Base-by-base conservation (phyloP, 2,113 vertebrate genomes). In the Marmota flaviventris region DNA sequence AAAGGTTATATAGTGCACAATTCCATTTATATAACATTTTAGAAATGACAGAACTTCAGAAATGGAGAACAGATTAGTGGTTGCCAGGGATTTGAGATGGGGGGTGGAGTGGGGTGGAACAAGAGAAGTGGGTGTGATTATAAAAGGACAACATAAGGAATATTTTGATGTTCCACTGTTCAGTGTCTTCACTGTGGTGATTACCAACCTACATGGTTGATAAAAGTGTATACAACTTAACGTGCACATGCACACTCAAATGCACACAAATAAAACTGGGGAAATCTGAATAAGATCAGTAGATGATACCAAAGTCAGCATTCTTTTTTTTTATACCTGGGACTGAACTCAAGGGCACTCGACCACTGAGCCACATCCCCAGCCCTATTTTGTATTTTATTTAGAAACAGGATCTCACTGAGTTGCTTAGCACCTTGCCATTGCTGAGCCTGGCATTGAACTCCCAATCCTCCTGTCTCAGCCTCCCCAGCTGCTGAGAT, bases 11-110 rank as follows among this genome's bases (percentile, higher is more conserved):
- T 42, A 39, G 8, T 48, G 1, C 24, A 22, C 8, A 24, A 70
- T 72, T 88, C 22, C 22, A 78, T 91, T 77, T 76, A 25, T 61
- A 18, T 29, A 73, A 67, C 25, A 37, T 82, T 81, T 95, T 76
- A 77, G 18, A 89, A 85, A 87, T 77, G 48, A 82, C 14, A 29
- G 70, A 83, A 91, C 29, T 83, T 92, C 34, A 87, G 70, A 83
- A 70, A 69, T 78, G 27, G 89, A 95, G 29, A 78, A 29, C 65
- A 90, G 39, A 51, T 93, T 14, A 58, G 65, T 45, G 34, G 27
- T 70, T 20, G 20, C 7, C 61, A 87, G 39, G 39, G 61, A 24
- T 45, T n/a, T 56, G 34, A 76, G 17, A 63, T 11, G 17, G 24
- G 58, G 48, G 34, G 13, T 56, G 10, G 22, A 14, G 29, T 69